Base-by-base conservation (phyloP, 2,797 vertebrate species). In the Limosa lapponica region DNA sequence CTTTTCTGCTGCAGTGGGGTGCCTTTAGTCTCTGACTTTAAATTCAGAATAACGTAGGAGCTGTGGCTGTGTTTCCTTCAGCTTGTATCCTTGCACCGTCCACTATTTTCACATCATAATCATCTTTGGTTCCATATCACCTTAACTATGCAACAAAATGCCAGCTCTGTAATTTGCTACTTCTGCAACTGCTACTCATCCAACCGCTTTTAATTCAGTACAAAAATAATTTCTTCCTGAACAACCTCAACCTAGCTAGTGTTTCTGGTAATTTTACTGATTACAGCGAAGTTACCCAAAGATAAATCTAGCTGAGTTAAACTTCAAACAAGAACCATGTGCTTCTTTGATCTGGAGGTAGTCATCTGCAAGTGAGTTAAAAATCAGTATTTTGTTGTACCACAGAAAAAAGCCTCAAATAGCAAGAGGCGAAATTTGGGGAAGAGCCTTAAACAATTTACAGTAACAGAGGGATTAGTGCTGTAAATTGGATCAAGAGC, bases 311-410 rank as follows among this genome's bases (percentile, higher is more conserved):
- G 32, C 27, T 6, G 30, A 69, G 34, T 48, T 69, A 52, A 79
- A 75, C 92, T 91, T 95, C 90, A 48, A 43, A 67, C 52, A 93
- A 74, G 59, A 88, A 82, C 49, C 59, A 61, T 15, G 4, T 55
- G 54, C 41, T 74, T 52, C 74, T 94, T 89, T 95, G 92, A 93
- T 93, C 67, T 67, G 23, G 36, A 85, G 74, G 88, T 92, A 95
- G 82, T 95, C 72, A 96, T 75, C 87, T 93, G 67, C 88, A 96
- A 91, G 57, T 66, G 66, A 96, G 86, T 78, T 91, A 92, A 96
- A 97, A 96, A 92, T 79, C 15, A 61, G 85, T 54, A 62, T 80
- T 95, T 85, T 64, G 41, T 84, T 88, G 84, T 72, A 37, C 32
- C 65, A 81, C 32, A 55, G 66, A 69, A 91, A 95, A 73, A 78